Evolutionary conservation across 2,888 invertebrate genomes (phyloP).

Genomic region (Ormyrus nitidulus): DNA sequence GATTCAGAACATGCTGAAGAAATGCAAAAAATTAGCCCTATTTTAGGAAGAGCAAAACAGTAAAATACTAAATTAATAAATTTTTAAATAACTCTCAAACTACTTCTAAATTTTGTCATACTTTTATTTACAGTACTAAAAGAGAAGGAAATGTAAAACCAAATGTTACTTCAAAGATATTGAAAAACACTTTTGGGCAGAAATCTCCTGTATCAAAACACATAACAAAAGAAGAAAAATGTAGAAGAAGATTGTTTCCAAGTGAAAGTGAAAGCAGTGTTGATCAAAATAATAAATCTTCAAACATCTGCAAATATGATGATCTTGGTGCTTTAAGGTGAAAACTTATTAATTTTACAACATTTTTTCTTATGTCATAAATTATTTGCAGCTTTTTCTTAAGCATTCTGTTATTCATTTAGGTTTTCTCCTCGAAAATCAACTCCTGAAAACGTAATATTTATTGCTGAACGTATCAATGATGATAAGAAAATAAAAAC

Average conservation of each 20-base stretch:
- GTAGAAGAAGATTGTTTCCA: slow-evolving; percentile 48
- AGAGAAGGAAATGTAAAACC: slow-evolving; percentile 18
- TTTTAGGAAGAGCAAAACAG: slow-evolving; percentile 36
- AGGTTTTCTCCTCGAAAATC: slow-evolving; percentile 36
- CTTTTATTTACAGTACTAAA: slow-evolving; percentile 5
- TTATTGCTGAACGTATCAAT: slow-evolving; percentile 23
- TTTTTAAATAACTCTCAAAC: neutral
- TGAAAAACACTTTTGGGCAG: neutral
- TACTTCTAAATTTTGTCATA: neutral
- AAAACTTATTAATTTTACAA: neutral
- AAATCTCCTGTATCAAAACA: slow-evolving; percentile 14
- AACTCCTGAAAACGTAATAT: slow-evolving; percentile 55
- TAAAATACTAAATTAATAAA: slow-evolving; percentile 3
- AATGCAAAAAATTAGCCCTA: slow-evolving; percentile 30
- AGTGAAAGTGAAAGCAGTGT: slow-evolving; percentile 26
- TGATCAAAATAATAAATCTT: slow-evolving; percentile 22
- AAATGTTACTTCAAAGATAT: neutral
- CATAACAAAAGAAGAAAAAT: slow-evolving; percentile 50
- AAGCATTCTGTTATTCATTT: neutral
- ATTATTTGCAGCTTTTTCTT: neutral
- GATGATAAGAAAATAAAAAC: slow-evolving; percentile 27
- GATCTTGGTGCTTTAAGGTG: slow-evolving; percentile 24
- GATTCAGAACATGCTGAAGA: slow-evolving; percentile 13
- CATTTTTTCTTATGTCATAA: neutral
- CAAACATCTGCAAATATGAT: neutral